These are phyloP conservation scores for Leguminivora glycinivorella DNA, from an alignment of 1,140 invertebrate genomes.

Conservation along the genomic window DNA sequence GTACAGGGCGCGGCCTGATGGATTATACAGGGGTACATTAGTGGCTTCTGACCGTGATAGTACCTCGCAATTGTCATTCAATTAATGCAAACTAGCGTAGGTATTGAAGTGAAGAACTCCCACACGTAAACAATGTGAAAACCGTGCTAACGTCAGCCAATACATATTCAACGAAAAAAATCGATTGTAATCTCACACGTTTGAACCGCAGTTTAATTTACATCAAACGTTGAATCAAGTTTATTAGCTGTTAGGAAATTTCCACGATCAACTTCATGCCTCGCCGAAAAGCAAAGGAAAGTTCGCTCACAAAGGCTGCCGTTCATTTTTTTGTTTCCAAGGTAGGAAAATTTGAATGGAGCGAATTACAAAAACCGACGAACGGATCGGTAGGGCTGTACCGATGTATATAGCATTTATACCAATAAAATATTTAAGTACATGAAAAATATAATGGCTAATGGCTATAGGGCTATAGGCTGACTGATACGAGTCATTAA, in stretches of 20 bases:
- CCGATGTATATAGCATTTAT: slow-evolving; percentile 1
- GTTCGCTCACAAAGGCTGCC: slow-evolving; percentile 64
- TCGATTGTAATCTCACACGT: slow-evolving; percentile 37
- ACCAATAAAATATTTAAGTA: not conserved
- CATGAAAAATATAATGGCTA: too few species aligned
- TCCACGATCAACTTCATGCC: slow-evolving; percentile 66
- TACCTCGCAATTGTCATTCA: slow-evolving; percentile 28
- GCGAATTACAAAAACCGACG: slow-evolving; percentile 63
- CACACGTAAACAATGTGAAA: not conserved
- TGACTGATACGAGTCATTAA: too few species aligned
- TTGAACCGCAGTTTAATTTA: slow-evolving; percentile 54
- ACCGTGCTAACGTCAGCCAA: slow-evolving; percentile 30
- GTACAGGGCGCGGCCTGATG: slow-evolving; percentile 42
- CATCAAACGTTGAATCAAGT: slow-evolving; percentile 69
- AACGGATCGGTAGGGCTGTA: slow-evolving; percentile 49
- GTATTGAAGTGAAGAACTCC: not conserved
- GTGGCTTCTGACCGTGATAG: slow-evolving; percentile 34
- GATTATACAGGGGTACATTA: slow-evolving; percentile 34
- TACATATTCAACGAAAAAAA: slow-evolving; percentile 49
- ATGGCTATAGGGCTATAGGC: too few species aligned
- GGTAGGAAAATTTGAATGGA: slow-evolving; percentile 67
- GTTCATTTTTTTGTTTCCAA: slow-evolving; percentile 64
- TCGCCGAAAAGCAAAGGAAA: slow-evolving; percentile 69
- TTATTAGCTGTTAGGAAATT: slow-evolving; percentile 57
- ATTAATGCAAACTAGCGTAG: slow-evolving; percentile 20